phyloP scores from a whole-genome alignment of 2,888 invertebrate genomes.

The Noctua fimbriata region DNA sequence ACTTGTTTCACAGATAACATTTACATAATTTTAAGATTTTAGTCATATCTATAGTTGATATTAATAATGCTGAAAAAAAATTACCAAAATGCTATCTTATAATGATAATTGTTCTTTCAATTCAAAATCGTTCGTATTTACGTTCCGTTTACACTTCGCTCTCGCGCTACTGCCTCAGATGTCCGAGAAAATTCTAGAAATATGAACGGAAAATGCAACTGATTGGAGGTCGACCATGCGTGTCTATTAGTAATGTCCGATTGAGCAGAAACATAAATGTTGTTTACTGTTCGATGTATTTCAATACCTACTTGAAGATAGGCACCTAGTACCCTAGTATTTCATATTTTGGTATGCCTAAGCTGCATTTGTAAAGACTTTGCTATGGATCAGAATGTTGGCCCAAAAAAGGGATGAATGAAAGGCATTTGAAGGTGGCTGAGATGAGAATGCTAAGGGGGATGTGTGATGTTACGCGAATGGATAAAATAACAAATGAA shows the following conservation, averaged over 20 bases:
- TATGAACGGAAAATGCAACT: slow-evolving; percentile 45
- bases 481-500: too few species aligned
- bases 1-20: not conserved
- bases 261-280: slow-evolving; percentile 12
- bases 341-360: not conserved
- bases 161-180: not conserved
- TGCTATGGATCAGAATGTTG: not conserved
- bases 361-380: not conserved
- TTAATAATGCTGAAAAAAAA: not conserved
- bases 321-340: not conserved
- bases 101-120: not conserved
- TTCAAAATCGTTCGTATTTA: not conserved
- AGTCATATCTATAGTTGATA: not conserved
- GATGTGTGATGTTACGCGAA: too few species aligned
- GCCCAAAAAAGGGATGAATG: too few species aligned
- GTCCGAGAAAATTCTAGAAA: slow-evolving; percentile 55
- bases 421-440: too few species aligned
- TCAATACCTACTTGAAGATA: not conserved
- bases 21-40: not conserved
- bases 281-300: slow-evolving; percentile 5
- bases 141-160: not conserved
- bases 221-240: slow-evolving; percentile 11
- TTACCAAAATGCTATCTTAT: not conserved
- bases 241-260: not conserved
- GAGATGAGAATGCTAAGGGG: too few species aligned